Base-by-base conservation (phyloP, 2,888 invertebrate species). In the Tribolium freemani region DNA sequence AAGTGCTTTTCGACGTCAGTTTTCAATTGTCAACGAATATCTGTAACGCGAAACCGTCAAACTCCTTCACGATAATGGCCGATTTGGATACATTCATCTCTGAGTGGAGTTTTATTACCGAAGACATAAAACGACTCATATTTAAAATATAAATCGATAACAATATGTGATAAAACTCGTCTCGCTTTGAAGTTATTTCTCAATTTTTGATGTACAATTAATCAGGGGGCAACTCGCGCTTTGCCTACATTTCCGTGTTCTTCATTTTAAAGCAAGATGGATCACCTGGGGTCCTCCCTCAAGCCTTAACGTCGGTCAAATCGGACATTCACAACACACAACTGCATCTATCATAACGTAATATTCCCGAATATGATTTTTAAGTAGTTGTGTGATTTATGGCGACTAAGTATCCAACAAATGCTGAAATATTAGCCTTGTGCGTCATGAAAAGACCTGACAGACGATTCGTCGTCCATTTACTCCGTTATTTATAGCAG, bases 391-490 rank as follows among this genome's bases (percentile, higher is more conserved):
- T 3, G 38, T 72, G 72, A 72, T 72, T 72, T 72, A 72, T 67
- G 51, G 21, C n/a, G 66, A 56, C 26, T 72, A 72, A 72, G 72
- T 57, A 44, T 61, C 16, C 21, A 46, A 69, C 10, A 72, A 72
- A 72, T 69, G 13, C 58, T 53, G 60, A 73, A 73, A 70, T 73
- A 66, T 73, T 70, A 73, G 31, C 20, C 31, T 11, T 9, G 21
- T 44, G 51, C 16, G 69, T 72, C 58, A 69, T 45, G 72, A 50
- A 64, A 57, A 58, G 58, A 26, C 11, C 30, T 53, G 61, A 67
- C 72, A 46, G 61, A 69, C 50, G 72, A 72, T 38, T 72, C 72
- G 46, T 54, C 72, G 21, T 67, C 72, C 72, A 67, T 67, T 71
- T 58, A 21, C 54, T 31, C 11, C 10, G 61, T 72, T 72, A 72